Conservation (phyloP, 2,113 vertebrate species). For the Romanogobio albipinnatus region DNA sequence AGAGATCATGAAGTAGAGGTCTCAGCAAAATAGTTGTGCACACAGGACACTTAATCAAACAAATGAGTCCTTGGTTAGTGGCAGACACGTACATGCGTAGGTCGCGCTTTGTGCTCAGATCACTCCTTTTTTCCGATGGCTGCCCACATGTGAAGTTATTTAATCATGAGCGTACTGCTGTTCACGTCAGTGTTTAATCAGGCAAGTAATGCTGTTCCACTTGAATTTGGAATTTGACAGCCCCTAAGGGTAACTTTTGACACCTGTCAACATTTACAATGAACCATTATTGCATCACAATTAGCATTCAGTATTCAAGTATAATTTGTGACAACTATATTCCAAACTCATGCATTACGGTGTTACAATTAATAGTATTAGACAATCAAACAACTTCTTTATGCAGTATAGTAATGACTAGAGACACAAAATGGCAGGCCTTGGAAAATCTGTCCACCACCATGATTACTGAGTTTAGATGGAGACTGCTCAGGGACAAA, state of each 20-base stretch:
- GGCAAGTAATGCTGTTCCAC: conserved; percentile 25
- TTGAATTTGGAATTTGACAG: conserved; percentile 23
- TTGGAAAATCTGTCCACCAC: not conserved
- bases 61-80: conserved; percentile 11
- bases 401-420: not conserved
- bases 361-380: conserved; percentile 21
- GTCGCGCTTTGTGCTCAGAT: not conserved
- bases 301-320: conserved; percentile 11
- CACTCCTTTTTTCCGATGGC: not conserved
- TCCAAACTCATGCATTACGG: not conserved
- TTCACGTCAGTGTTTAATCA: conserved; percentile 20
- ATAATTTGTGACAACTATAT: not conserved
- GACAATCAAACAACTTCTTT: conserved; percentile 8
- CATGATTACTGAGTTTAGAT: not conserved
- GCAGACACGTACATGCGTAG: conserved; percentile 3
- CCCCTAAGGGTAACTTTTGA: conserved; percentile 32
- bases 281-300: conserved; percentile 16
- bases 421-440: not conserved
- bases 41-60: conserved; percentile 18
- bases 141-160: not conserved
- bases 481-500: not conserved
- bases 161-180: conserved; percentile 8
- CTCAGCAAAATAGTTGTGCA: not conserved
- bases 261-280: conserved; percentile 29
- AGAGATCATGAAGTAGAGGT: not conserved